These are phyloP conservation scores for Pandemis heparana DNA, from an alignment of 2,888 invertebrate species.

Conservation along the genomic window DNA sequence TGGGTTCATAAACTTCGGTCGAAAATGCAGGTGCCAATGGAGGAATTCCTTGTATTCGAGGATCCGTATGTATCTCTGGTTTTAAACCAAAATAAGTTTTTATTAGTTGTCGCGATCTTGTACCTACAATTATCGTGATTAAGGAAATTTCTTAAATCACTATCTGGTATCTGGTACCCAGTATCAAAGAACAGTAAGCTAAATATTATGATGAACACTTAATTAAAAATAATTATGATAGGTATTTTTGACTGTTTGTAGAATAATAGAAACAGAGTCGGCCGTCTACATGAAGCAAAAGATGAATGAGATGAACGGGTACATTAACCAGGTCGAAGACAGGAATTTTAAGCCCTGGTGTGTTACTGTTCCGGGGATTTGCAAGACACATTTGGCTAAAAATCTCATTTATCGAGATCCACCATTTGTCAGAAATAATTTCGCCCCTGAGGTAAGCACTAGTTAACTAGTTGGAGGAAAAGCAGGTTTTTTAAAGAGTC, in stretches of 20 bases:
- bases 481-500: too few relatives aligned
- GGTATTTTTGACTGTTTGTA: slow-evolving; percentile 50
- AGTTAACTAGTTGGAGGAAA: background rate
- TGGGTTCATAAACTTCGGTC: slow-evolving; percentile 89
- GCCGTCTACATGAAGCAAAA: slow-evolving; percentile 84
- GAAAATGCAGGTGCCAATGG: slow-evolving; percentile 86
- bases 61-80: slow-evolving; percentile 81
- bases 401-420: slow-evolving; percentile 85
- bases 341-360: slow-evolving; percentile 90
- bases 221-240: background rate
- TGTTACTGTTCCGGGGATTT: slow-evolving; percentile 87
- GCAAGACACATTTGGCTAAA: slow-evolving; percentile 87
- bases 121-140: too few relatives aligned
- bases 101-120: too few relatives aligned
- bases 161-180: background rate
- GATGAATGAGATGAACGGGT: slow-evolving; percentile 88
- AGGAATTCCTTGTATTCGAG: slow-evolving; percentile 87
- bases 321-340: slow-evolving; percentile 87
- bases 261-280: slow-evolving; percentile 86
- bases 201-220: too few relatives aligned
- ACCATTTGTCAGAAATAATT: slow-evolving; percentile 87
- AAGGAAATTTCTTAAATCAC: too few relatives aligned
- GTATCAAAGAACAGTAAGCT: background rate
- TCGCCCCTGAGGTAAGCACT: slow-evolving; percentile 85
- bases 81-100: too few relatives aligned